Evolutionary conservation across 2,888 invertebrate genomes (phyloP), one percentile per base, ranked within the genome.

Genomic region (Macrostomum cliftonense): DNA sequence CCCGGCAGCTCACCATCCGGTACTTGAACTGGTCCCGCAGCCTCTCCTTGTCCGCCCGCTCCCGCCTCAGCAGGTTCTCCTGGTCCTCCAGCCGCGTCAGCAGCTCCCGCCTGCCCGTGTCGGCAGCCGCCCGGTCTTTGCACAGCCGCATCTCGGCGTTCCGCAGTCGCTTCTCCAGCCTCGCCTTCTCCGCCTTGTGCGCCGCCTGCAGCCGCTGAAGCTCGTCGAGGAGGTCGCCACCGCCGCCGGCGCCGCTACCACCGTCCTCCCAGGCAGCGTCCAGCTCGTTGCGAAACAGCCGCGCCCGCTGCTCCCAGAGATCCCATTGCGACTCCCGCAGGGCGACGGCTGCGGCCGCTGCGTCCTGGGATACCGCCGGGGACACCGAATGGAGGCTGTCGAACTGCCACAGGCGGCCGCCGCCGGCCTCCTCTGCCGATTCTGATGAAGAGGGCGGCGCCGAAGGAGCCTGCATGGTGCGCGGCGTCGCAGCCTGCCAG

Each of bases 21-120:
- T 57, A 58, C 39, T 83, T 83, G 52, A 79, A 79, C 64, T 82
- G 81, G 1, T 58, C 55, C 46, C 74, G 74, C 19, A 75, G 66
- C 55, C 71, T 67, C 49, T 76, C 74, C 50, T 73, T 74, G 55
- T 77, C 76, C 37, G 71, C 61, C 36, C 66, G 56, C 17, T 61
- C 59, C 40, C 57, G 51, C 28, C 61, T 60, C 40, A 62, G 56
- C n/a, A 55, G 56, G 52, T 78, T 65, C 36, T 61, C 57, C 16
- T 62, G 57, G 36, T 55, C 56, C 19, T 63, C 50, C 45, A 61
- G 61, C 17, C 59, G 55, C 13, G 54, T 52, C 43, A 69, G 54
- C 2, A 60, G 57, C 13, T 63, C 59, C 60, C 52, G 71, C 70
- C 65, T 63, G 59, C 62, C 65, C 45, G 58, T 71, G 47, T 57